A percentile compares a stretch with the other conserved stretches of the same genome.
Evolutionary conservation across 2,113 vertebrate genomes (phyloP).

Genomic region (Tupaia tana): DNA sequence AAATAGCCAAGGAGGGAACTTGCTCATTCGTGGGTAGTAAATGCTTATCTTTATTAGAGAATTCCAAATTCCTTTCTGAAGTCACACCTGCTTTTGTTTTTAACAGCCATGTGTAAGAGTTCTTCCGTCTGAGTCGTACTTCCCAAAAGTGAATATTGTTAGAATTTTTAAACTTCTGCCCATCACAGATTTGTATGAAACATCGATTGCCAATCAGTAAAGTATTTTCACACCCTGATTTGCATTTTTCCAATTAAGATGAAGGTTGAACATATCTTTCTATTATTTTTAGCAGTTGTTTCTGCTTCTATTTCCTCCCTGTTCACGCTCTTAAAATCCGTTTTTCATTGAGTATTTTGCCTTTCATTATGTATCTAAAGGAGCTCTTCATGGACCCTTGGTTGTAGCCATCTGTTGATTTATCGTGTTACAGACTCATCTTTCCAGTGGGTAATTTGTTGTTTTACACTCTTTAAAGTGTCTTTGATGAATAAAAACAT

Average conservation of each 20-base stretch:
- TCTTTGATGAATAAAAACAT: background rate
- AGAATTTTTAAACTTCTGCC: background rate
- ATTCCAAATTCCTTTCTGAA: slow-evolving; percentile 33
- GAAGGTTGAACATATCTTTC: background rate
- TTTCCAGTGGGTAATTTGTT: background rate
- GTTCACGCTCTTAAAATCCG: slow-evolving; percentile 7
- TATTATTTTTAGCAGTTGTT: slow-evolving; percentile 34
- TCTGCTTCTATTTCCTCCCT: slow-evolving; percentile 24
- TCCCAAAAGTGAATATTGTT: slow-evolving; percentile 1
- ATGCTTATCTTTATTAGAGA: slow-evolving; percentile 44
- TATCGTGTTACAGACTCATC: background rate
- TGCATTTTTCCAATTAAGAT: slow-evolving; percentile 24
- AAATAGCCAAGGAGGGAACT: background rate
- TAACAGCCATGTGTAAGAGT: background rate
- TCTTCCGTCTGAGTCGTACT: background rate
- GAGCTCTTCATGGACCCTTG: background rate
- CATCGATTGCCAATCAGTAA: background rate
- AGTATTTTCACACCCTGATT: slow-evolving; percentile 29
- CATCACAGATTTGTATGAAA: background rate
- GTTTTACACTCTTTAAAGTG: slow-evolving; percentile 16
- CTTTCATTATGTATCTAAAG: slow-evolving; percentile 2
- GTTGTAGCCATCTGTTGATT: background rate
- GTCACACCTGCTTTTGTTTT: background rate
- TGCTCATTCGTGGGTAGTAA: background rate
- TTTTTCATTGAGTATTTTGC: slow-evolving; percentile 28